These are phyloP conservation scores for Odontamblyopus lacepedii DNA, from an alignment of 2,797 vertebrate genomes.

Conservation along the genomic window DNA sequence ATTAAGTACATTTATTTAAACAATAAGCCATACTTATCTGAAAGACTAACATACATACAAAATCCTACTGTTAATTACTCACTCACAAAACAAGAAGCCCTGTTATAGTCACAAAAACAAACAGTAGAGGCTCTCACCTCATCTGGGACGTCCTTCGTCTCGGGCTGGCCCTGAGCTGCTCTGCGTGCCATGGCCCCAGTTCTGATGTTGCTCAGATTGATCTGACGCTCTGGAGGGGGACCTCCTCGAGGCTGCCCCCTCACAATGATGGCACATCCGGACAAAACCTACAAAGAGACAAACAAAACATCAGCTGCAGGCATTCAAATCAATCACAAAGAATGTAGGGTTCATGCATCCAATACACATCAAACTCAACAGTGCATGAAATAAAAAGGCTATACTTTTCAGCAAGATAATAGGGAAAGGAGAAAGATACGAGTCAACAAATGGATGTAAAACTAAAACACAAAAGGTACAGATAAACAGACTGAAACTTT, in stretches of 20 bases:
- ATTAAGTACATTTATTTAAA: too few species aligned
- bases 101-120: conserved; percentile 24
- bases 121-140: conserved; percentile 78
- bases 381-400: too few species aligned
- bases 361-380: too few species aligned
- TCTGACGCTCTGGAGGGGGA: conserved; percentile 93
- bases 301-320: not conserved
- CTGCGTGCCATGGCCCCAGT: conserved; percentile 88
- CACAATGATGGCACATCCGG: conserved; percentile 95
- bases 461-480: not conserved
- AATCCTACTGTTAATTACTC: not conserved
- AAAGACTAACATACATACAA: too few species aligned
- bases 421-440: not conserved
- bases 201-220: conserved; percentile 96
- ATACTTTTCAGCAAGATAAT: too few species aligned
- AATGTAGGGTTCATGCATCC: not conserved
- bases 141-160: conserved; percentile 89
- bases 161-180: conserved; percentile 85
- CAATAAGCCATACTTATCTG: too few species aligned
- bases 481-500: not conserved
- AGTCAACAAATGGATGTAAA: not conserved
- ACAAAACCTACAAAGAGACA: conserved; percentile 83
- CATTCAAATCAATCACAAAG: not conserved
- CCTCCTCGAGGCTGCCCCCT: conserved; percentile 94
- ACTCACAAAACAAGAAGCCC: not conserved